Percentiles rank a stretch among this genome's conserved stretches.
phyloP scores from a whole-genome alignment of 2,113 vertebrate genomes.

The Chionomys nivalis region DNA sequence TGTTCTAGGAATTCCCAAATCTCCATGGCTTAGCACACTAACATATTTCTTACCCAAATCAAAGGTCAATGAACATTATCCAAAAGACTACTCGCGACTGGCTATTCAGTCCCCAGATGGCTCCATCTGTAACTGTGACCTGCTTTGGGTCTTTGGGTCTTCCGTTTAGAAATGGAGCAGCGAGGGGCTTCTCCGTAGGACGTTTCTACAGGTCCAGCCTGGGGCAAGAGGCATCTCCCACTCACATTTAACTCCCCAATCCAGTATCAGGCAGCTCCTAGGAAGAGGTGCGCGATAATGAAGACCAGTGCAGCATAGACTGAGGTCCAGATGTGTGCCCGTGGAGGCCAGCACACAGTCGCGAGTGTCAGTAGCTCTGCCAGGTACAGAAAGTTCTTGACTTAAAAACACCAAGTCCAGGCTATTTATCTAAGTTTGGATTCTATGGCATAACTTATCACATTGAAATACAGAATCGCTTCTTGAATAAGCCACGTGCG shows the following conservation, averaged over 20 bases:
- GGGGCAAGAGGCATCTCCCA: not conserved
- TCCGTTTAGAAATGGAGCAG: not conserved
- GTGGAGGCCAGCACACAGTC: not conserved
- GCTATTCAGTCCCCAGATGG: not conserved
- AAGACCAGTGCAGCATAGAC: not conserved
- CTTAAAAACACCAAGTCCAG: not conserved
- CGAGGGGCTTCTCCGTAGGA: not conserved
- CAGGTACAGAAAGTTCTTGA: not conserved
- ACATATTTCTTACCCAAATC: not conserved
- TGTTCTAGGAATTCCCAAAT: not conserved
- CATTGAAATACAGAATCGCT: slow-evolving; percentile 13
- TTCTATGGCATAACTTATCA: not conserved
- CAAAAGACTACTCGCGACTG: not conserved
- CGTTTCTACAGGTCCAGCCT: not conserved
- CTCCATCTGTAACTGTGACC: not conserved
- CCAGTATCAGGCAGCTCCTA: not conserved
- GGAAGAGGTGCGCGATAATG: not conserved
- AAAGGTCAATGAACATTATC: not conserved
- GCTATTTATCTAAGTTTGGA: not conserved
- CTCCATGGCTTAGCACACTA: slow-evolving; percentile 4
- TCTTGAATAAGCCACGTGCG: not conserved
- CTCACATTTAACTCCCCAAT: not conserved
- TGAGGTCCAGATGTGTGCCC: not conserved
- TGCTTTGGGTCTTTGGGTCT: slow-evolving; percentile 19
- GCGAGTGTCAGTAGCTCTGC: not conserved